Conservation (phyloP, 2,797 vertebrate species). For the Fistularia tabacaria region DNA sequence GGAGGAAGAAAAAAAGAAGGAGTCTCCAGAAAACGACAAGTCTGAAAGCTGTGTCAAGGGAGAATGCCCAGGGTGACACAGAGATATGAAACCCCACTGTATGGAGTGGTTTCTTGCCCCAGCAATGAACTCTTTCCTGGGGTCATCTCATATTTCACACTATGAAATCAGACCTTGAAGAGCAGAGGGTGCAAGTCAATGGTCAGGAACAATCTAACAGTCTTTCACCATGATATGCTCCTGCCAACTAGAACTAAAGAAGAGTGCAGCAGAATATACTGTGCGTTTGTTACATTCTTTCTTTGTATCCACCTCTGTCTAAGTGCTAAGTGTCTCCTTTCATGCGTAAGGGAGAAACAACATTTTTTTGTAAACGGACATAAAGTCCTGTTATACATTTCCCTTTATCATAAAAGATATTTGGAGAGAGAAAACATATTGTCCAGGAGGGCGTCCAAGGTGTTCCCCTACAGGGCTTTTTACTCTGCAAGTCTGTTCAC, state of each 20-base stretch:
- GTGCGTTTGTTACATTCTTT: conserved; percentile 31
- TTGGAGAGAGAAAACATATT: conserved; percentile 36
- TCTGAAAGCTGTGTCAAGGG: conserved; percentile 71
- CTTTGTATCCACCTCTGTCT: conserved; percentile 40
- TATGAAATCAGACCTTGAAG: conserved; percentile 77
- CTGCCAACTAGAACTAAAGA: conserved; percentile 57
- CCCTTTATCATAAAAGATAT: conserved; percentile 32
- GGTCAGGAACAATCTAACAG: conserved; percentile 80
- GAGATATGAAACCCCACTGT: conserved; percentile 72
- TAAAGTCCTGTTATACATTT: conserved; percentile 19
- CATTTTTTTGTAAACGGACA: too few species aligned
- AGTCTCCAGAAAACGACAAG: conserved; percentile 29
- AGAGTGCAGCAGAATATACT: conserved; percentile 48
- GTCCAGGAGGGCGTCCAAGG: conserved; percentile 51
- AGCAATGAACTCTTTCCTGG: conserved; percentile 69
- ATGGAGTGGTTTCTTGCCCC: conserved; percentile 70
- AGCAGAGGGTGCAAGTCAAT: conserved; percentile 72
- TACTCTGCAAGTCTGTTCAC: conserved; percentile 37
- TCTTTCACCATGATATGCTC: conserved; percentile 65
- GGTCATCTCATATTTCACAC: conserved; percentile 73
- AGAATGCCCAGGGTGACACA: conserved; percentile 71
- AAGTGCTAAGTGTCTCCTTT: conserved; percentile 27
- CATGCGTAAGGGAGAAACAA: conserved; percentile 22
- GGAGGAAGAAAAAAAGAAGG: conserved; percentile 46
- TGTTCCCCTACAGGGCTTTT: conserved; percentile 47